These are phyloP conservation scores for Mystacides longicornis DNA, from an alignment of 2,888 invertebrate genomes.

Conservation along the genomic window DNA sequence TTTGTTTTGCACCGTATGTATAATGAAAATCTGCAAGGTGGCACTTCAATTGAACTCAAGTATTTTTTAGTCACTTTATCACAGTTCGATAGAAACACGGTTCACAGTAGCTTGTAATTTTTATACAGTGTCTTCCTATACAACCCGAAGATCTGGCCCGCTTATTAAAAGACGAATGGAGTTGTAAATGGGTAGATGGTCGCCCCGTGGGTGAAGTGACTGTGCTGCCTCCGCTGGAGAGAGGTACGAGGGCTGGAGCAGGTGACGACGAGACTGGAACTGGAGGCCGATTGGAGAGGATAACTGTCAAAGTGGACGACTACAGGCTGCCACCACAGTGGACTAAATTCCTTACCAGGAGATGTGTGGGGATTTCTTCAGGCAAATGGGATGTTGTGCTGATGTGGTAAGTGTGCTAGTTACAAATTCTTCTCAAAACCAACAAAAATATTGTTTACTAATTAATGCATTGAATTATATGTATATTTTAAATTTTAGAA, in stretches of 20 bases:
- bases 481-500: no score
- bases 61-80: no score
- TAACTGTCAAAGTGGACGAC: slow-evolving; percentile 60
- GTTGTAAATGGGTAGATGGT: slow-evolving; percentile 62
- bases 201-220: slow-evolving; percentile 52
- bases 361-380: slow-evolving; percentile 58
- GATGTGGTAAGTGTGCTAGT: slow-evolving; percentile 49
- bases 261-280: background rate
- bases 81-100: no score
- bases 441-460: no score
- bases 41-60: no score
- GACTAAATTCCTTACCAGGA: slow-evolving; percentile 71
- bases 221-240: slow-evolving; percentile 29
- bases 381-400: slow-evolving; percentile 80
- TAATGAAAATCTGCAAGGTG: no score
- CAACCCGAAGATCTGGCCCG: background rate
- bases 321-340: slow-evolving; percentile 67
- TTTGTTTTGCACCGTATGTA: no score
- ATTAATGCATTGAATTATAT: no score
- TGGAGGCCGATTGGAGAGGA: slow-evolving; percentile 25
- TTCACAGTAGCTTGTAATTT: no score
- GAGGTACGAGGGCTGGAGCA: background rate
- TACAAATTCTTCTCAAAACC: no score
- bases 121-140: background rate
- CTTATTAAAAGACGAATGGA: slow-evolving; percentile 45